phyloP scores from a whole-genome alignment of 2,113 vertebrate genomes.

The Nothocercus julius region DNA sequence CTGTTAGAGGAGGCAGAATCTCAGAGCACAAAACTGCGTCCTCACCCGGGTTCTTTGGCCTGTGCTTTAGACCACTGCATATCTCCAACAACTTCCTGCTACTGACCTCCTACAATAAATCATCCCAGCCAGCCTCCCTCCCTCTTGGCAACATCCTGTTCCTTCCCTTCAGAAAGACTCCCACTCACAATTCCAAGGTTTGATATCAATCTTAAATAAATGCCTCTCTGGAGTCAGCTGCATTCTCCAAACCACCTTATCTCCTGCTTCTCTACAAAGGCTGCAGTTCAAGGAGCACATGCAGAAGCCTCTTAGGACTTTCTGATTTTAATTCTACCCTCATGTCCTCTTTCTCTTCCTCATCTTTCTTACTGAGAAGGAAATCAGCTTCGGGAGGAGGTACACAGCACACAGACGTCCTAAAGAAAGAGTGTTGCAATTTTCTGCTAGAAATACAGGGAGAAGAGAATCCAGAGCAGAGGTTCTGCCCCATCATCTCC shows the following conservation, averaged over 20 bases:
- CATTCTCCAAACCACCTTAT: constrained; percentile 71
- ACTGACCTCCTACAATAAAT: constrained; percentile 60
- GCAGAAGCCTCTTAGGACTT: background rate
- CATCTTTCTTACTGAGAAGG: background rate
- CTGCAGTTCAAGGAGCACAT: constrained; percentile 60
- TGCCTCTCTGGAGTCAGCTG: constrained; percentile 42
- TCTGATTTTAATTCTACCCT: constrained; percentile 51
- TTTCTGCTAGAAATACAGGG: background rate
- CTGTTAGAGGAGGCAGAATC: background rate
- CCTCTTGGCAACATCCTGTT: constrained; percentile 76
- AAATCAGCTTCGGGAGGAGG: background rate
- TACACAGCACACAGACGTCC: background rate
- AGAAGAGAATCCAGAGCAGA: background rate
- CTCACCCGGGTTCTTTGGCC: constrained; percentile 29
- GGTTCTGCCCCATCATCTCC: background rate
- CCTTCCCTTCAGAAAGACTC: constrained; percentile 57
- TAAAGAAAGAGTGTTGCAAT: background rate
- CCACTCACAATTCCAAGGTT: constrained; percentile 68
- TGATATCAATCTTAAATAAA: constrained; percentile 80
- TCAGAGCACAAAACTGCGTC: background rate
- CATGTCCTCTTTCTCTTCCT: background rate
- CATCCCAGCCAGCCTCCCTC: constrained; percentile 34
- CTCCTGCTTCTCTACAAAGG: constrained; percentile 46
- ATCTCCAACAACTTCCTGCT: constrained; percentile 63
- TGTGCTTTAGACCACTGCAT: background rate